These are phyloP conservation scores for Malurus elegans DNA, from an alignment of 2,113 vertebrate species.

Conservation along the genomic window DNA sequence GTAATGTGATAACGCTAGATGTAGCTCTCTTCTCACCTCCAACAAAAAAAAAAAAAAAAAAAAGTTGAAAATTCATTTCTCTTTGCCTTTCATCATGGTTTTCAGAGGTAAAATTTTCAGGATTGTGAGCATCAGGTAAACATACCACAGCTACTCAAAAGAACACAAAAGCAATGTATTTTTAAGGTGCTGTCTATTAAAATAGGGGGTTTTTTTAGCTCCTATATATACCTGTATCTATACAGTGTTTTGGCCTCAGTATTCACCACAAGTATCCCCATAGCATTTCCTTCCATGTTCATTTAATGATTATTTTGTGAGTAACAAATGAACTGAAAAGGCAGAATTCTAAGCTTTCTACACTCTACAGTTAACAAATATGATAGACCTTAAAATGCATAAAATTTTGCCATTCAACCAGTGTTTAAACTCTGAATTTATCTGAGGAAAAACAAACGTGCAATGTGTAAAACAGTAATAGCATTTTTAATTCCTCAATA, in stretches of 20 bases:
- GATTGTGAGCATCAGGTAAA: neutral
- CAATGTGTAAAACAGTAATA: neutral
- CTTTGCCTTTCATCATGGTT: neutral
- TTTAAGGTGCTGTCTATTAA: neutral
- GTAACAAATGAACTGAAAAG: neutral
- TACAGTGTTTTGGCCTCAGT: neutral
- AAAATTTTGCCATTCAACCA: neutral
- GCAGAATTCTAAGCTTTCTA: neutral
- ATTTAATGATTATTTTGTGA: neutral
- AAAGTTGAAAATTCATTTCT: neutral
- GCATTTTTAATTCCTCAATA: neutral
- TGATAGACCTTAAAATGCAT: rapidly evolving
- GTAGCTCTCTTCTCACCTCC: neutral
- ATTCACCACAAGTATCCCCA: neutral
- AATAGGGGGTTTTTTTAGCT: neutral
- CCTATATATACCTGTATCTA: neutral
- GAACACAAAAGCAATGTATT: neutral
- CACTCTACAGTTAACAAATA: neutral
- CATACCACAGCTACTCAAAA: neutral
- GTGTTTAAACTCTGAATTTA: neutral
- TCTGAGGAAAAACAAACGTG: neutral
- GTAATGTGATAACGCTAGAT: neutral
- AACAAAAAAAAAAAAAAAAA: neutral
- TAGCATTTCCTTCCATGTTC: neutral
- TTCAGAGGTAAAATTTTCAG: neutral